Conservation (phyloP, 2,888 invertebrate genomes). For the Halocaridina rubra region DNA sequence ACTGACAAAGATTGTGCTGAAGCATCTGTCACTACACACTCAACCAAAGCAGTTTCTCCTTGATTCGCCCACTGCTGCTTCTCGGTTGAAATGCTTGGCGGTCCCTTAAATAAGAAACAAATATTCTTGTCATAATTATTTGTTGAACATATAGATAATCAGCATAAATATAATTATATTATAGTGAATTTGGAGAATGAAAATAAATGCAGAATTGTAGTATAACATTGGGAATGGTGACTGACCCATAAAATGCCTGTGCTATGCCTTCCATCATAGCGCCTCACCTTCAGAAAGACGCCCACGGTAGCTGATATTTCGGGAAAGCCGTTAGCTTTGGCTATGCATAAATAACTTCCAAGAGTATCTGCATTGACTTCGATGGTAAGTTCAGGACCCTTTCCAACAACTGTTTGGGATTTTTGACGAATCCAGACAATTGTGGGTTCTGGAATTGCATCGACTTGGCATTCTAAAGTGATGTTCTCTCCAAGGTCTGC, state of each 20-base stretch:
- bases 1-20: not conserved
- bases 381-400: slow-evolving; percentile 81
- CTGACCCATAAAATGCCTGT: no score
- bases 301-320: slow-evolving; percentile 40
- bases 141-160: not conserved
- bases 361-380: slow-evolving; percentile 82
- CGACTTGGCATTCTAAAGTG: slow-evolving; percentile 86
- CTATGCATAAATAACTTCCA: slow-evolving; percentile 89
- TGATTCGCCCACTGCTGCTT: not conserved
- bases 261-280: no score
- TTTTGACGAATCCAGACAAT: slow-evolving; percentile 83
- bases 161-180: not conserved
- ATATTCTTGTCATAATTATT: no score
- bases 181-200: not conserved
- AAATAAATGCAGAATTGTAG: no score
- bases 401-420: slow-evolving; percentile 74
- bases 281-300: slow-evolving; percentile 39
- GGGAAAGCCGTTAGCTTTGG: slow-evolving; percentile 83
- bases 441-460: slow-evolving; percentile 89
- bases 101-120: no score
- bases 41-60: not conserved
- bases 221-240: not conserved
- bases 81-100: not conserved
- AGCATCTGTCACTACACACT: not conserved
- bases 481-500: slow-evolving; percentile 84